Evolutionary conservation across 2,888 invertebrate species (phyloP), one percentile per base, ranked within the genome.

Genomic region (Anodontia alba): DNA sequence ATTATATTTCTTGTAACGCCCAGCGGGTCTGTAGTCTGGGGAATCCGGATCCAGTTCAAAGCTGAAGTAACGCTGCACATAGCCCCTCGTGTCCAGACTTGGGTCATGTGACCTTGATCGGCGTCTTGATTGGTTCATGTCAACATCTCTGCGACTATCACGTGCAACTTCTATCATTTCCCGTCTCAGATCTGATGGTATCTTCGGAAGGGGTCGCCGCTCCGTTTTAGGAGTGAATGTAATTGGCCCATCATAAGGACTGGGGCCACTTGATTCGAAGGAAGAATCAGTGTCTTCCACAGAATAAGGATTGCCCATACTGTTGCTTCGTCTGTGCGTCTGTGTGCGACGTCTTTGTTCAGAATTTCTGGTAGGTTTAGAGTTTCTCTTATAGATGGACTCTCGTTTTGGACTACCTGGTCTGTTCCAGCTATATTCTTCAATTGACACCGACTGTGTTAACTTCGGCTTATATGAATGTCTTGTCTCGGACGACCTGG

Each of bases 41-140:
- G 8, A 33, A 17, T 62, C 62, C 8, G 62, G 62, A 20, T 62
- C 62, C 5, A 62, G 31, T 1, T 62, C 62, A 62, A 33, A 62
- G n/a, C 62, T 62, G 20, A 62, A 62, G 12, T 62, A 29, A 10
- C 33, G 62, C 23, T 62, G 29, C 1, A 62, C 10, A 20, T 57
- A 57, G 5, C 57, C 57, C 49, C 49, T 49, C 10, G 26, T 29
- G 3, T 10, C 33, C 1, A 62, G 62, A 62, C 17, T 62, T 33
- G 62, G 62, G 20, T 62, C 62, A 33, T 62, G 62, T 62, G 62
- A 62, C 33, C 62, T 62, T 17, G 62, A 62, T 33, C 62, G 31
- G 10, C 62, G 62, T 20, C 62, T 62, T 62, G 62, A 62, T 62
- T 62, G 62, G 62, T 62, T 17, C 3, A 17, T 29, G 12, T 31